Evolutionary conservation across 2,113 vertebrate species (phyloP).

Genomic region (Nerophis ophidion): DNA sequence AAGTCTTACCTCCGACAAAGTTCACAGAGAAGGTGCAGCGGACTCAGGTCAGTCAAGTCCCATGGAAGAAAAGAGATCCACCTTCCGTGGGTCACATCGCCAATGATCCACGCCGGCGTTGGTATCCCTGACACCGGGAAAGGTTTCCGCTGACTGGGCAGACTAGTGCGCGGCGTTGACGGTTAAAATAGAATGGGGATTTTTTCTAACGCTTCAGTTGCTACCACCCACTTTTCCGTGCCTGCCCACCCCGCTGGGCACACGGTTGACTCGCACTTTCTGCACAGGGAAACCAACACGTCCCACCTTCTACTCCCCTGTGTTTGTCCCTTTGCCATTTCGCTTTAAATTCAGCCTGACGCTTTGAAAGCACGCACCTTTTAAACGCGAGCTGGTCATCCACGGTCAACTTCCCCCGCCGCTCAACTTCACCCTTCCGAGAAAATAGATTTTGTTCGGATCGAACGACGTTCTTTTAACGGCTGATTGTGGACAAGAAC

Average conservation of each 20-base stretch:
- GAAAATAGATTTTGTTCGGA: not conserved
- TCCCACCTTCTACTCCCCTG: conserved; percentile 25
- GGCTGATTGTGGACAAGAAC: not conserved
- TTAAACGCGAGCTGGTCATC: conserved; percentile 20
- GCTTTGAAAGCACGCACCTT: not conserved
- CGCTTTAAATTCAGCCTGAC: conserved; percentile 43
- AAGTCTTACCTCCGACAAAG: conserved; percentile 41
- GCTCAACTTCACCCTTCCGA: conserved; percentile 31
- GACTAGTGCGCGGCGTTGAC: conserved; percentile 25
- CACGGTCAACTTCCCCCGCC: conserved; percentile 34
- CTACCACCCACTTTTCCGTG: conserved; percentile 44
- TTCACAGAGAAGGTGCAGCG: conserved; percentile 18
- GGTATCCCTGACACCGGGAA: not conserved
- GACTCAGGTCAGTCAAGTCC: conserved; percentile 7
- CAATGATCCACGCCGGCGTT: not conserved
- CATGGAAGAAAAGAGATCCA: not conserved
- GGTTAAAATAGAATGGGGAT: conserved; percentile 14
- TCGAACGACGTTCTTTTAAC: not conserved
- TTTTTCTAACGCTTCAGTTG: conserved; percentile 38
- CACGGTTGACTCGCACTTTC: conserved; percentile 16
- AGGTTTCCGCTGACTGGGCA: conserved; percentile 36
- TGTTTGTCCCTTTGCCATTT: conserved; percentile 26
- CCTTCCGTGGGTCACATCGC: not conserved
- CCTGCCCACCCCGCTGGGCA: conserved; percentile 25
- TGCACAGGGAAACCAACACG: conserved; percentile 13